A percentile compares a stretch with the other conserved stretches of the same genome.
phyloP scores from a whole-genome alignment of 2,888 invertebrate species.

The Lagria hirta region DNA sequence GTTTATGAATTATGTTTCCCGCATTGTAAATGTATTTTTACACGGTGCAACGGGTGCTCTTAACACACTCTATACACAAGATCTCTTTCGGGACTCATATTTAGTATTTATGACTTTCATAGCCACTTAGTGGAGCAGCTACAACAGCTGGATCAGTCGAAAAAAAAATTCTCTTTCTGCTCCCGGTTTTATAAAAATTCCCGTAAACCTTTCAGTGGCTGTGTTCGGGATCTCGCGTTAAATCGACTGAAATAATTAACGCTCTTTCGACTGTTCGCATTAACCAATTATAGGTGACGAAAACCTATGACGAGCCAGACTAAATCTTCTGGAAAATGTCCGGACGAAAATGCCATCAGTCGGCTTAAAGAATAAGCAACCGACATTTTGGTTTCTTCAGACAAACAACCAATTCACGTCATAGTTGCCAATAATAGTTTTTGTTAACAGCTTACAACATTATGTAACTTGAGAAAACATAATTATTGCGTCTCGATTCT shows the following conservation, averaged over 20 bases:
- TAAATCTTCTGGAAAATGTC: constrained; percentile 36
- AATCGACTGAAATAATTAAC: constrained; percentile 42
- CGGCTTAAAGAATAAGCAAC: constrained; percentile 33
- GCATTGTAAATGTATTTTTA: constrained; percentile 44
- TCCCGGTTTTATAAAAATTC: constrained; percentile 6
- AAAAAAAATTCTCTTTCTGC: constrained; percentile 14
- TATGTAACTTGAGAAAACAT: no score
- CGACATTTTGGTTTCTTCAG: constrained; percentile 23
- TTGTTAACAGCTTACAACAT: no score
- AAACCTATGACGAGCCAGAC: constrained; percentile 29
- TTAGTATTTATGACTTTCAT: constrained; percentile 43
- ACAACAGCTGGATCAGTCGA: constrained; percentile 40
- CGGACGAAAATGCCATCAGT: constrained; percentile 6
- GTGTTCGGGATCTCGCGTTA: constrained; percentile 34
- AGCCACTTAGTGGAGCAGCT: constrained; percentile 42
- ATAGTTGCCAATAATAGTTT: no score
- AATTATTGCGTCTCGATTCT: no score
- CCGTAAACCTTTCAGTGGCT: constrained; percentile 27
- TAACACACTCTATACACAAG: no score
- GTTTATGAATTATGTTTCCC: constrained; percentile 45
- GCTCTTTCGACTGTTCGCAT: constrained; percentile 34
- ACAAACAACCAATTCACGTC: no score
- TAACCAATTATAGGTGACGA: constrained; percentile 42
- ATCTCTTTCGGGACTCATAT: constrained; percentile 35
- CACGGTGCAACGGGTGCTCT: constrained; percentile 26